Evolutionary conservation across 2,113 vertebrate species (phyloP).

Genomic region (Pygoscelis antarcticus): DNA sequence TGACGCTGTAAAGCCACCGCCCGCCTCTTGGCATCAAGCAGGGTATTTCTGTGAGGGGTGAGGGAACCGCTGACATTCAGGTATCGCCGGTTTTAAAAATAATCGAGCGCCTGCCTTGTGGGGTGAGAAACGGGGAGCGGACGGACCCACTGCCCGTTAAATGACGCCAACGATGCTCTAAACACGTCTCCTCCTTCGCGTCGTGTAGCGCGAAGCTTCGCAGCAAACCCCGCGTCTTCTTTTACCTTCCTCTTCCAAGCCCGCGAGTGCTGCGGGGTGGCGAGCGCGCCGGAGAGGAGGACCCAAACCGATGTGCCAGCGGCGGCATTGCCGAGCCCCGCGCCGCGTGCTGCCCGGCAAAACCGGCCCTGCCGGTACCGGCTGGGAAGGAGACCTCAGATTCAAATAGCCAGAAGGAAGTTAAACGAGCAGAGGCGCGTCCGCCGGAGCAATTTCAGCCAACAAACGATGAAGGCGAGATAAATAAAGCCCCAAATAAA

Average conservation of each 20-base stretch:
- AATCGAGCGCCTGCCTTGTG: fast-evolving
- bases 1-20: neutral
- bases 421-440: neutral
- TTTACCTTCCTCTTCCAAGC: neutral
- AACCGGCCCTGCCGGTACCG: neutral
- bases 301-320: fast-evolving
- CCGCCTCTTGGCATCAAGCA: neutral
- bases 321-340: fast-evolving
- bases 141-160: neutral
- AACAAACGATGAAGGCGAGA: neutral
- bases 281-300: neutral
- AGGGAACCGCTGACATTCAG: neutral
- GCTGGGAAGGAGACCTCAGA: neutral
- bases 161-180: fast-evolving
- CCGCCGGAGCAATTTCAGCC: neutral
- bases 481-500: neutral
- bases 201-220: neutral
- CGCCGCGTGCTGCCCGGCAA: neutral
- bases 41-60: neutral
- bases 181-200: fast-evolving
- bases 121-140: neutral
- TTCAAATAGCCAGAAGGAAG: neutral
- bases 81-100: neutral
- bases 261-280: fast-evolving
- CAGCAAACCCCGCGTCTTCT: too few species aligned